A percentile compares a stretch with the other conserved stretches of the same genome.
Evolutionary conservation across 2,888 invertebrate genomes (phyloP).

Genomic region (Spisula subtruncata): DNA sequence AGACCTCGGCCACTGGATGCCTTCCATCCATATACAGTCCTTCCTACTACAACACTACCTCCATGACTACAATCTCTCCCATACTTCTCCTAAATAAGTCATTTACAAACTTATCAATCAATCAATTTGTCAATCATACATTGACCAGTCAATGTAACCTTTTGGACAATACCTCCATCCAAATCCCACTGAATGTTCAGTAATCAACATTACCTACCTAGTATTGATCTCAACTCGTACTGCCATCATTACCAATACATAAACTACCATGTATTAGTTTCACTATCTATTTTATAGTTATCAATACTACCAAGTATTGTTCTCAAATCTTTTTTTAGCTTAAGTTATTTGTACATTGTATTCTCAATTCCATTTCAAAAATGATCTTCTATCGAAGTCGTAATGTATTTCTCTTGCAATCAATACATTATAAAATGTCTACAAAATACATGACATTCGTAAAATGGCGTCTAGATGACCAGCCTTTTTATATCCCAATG

Average conservation of each 20-base stretch:
- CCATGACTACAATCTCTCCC: not conserved
- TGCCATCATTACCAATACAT: too few species aligned
- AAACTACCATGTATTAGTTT: not conserved
- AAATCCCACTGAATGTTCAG: not conserved
- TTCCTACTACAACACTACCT: too few species aligned
- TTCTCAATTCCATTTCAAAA: not conserved
- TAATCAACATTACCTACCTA: too few species aligned
- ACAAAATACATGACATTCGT: not conserved
- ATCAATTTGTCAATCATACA: not conserved
- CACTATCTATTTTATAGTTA: not conserved
- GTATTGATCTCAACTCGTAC: too few species aligned
- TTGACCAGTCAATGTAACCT: not conserved
- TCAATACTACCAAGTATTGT: conserved; percentile 3
- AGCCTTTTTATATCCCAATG: not conserved
- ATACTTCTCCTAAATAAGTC: not conserved
- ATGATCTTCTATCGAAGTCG: not conserved
- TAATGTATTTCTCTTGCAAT: not conserved
- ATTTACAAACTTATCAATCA: not conserved
- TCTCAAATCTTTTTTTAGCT: not conserved
- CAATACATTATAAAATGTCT: not conserved
- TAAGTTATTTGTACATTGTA: not conserved
- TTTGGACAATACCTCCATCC: not conserved
- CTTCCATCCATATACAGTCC: conserved; percentile 9
- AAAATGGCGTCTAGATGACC: not conserved
- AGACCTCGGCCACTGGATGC: not conserved